A percentile compares a stretch with the other conserved stretches of the same genome.
These are phyloP conservation scores for Diarsia rubi DNA, from an alignment of 2,888 invertebrate species.

Conservation along the genomic window DNA sequence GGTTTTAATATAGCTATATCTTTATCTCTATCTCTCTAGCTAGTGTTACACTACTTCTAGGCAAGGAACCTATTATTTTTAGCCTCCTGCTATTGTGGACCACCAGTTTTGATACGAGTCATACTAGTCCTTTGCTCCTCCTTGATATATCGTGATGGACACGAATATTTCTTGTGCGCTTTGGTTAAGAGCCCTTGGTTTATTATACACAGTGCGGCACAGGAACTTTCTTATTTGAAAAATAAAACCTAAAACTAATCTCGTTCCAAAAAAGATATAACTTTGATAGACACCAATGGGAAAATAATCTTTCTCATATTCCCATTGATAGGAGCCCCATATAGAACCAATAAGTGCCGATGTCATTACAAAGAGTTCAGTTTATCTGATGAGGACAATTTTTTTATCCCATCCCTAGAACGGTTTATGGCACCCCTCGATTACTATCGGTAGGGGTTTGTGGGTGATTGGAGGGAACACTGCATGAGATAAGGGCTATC, in stretches of 20 bases:
- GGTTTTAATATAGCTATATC: not conserved
- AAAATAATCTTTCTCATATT: not conserved
- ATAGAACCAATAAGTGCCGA: slow-evolving; percentile 46
- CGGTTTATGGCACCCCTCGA: slow-evolving; percentile 50
- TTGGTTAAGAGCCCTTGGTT: no score
- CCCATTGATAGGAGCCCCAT: slow-evolving; percentile 33
- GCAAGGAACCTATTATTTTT: not conserved
- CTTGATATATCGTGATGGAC: no score
- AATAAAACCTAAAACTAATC: not conserved
- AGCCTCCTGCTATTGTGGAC: no score
- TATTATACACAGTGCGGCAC: no score
- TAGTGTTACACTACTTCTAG: not conserved
- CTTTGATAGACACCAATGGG: not conserved
- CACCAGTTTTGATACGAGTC: not conserved
- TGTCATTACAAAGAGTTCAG: slow-evolving; percentile 54
- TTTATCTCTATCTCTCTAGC: not conserved
- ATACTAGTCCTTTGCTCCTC: no score
- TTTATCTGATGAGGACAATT: slow-evolving; percentile 53
- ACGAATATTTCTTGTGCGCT: no score
- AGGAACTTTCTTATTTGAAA: no score
- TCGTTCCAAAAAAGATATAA: not conserved
- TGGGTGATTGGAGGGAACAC: slow-evolving; percentile 32
- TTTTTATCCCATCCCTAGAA: slow-evolving; percentile 50
- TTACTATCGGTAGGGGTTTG: slow-evolving; percentile 50
- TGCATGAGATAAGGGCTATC: slow-evolving; percentile 44